phyloP scores from a whole-genome alignment of 2,113 vertebrate genomes.

The Cebidichthys violaceus region DNA sequence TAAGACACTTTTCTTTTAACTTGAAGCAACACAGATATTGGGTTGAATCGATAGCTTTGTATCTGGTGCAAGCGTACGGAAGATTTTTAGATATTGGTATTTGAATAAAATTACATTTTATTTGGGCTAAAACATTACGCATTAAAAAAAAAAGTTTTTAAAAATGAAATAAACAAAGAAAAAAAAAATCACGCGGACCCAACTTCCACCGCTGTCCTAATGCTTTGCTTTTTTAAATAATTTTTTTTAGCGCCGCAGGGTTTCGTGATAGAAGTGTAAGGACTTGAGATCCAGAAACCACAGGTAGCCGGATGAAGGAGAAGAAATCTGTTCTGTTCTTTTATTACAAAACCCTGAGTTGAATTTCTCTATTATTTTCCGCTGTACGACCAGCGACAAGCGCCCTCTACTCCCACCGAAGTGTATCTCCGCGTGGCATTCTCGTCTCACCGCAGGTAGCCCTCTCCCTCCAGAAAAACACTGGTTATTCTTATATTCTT shows the following conservation, averaged over 20 bases:
- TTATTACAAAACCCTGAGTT: constrained; percentile 85
- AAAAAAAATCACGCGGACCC: not conserved
- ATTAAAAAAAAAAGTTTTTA: not conserved
- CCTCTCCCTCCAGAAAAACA: constrained; percentile 53
- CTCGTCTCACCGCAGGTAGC: constrained; percentile 72
- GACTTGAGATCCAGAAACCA: constrained; percentile 85
- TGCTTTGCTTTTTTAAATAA: constrained; percentile 13
- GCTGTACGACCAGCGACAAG: constrained; percentile 36
- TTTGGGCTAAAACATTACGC: not conserved
- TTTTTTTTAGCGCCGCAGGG: constrained; percentile 50
- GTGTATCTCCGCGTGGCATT: constrained; percentile 52
- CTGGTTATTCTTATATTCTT: constrained; percentile 42
- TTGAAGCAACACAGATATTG: constrained; percentile 38
- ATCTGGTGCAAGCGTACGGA: not conserved
- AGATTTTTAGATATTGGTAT: not conserved
- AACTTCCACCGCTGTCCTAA: constrained; percentile 69
- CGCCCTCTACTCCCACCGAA: constrained; percentile 36
- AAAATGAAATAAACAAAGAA: not conserved
- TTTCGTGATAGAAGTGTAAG: constrained; percentile 78
- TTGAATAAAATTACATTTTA: not conserved
- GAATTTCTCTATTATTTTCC: constrained; percentile 82
- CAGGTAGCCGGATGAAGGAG: constrained; percentile 86
- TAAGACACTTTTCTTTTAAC: constrained; percentile 52
- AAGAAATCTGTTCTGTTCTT: constrained; percentile 84
- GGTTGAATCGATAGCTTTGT: not conserved